Evolutionary conservation across 2,113 vertebrate species (phyloP).

Genomic region (Sander lucioperca): DNA sequence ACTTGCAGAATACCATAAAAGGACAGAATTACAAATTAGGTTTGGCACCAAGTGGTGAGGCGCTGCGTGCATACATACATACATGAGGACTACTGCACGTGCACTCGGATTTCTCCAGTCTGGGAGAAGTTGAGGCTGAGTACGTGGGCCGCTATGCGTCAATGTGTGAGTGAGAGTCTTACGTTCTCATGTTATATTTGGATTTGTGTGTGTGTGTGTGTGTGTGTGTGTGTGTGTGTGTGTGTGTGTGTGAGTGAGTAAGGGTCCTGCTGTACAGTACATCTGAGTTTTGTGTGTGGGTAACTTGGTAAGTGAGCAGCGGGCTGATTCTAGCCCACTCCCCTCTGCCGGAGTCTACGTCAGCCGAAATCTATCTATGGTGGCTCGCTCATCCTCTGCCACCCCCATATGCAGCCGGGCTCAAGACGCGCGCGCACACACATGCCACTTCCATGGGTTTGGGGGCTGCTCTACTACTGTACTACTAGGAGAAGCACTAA

Average conservation of each 20-base stretch:
- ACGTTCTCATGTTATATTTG: slow-evolving; percentile 46
- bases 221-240: too few relatives aligned
- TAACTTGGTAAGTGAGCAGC: slow-evolving; percentile 51
- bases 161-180: slow-evolving; percentile 28
- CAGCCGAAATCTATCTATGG: slow-evolving; percentile 71
- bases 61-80: background rate
- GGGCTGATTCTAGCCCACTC: slow-evolving; percentile 63
- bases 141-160: slow-evolving; percentile 44
- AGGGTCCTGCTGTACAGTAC: slow-evolving; percentile 31
- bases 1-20: too few relatives aligned
- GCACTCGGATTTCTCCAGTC: background rate
- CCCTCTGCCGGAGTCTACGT: slow-evolving; percentile 56
- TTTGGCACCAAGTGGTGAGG: too few relatives aligned
- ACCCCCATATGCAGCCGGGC: slow-evolving; percentile 57
- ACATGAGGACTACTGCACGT: background rate
- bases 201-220: slow-evolving; percentile 2
- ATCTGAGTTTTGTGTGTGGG: slow-evolving; percentile 49
- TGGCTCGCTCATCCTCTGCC: slow-evolving; percentile 67
- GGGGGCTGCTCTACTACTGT: slow-evolving; percentile 25
- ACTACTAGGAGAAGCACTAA: slow-evolving; percentile 29
- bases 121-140: background rate
- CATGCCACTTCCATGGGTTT: slow-evolving; percentile 24
- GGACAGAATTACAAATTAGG: background rate
- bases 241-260: slow-evolving; percentile 9
- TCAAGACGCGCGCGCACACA: slow-evolving; percentile 23